Evolutionary conservation across 2,113 vertebrate genomes (phyloP).

Genomic region (Acrocephalus kingi): DNA sequence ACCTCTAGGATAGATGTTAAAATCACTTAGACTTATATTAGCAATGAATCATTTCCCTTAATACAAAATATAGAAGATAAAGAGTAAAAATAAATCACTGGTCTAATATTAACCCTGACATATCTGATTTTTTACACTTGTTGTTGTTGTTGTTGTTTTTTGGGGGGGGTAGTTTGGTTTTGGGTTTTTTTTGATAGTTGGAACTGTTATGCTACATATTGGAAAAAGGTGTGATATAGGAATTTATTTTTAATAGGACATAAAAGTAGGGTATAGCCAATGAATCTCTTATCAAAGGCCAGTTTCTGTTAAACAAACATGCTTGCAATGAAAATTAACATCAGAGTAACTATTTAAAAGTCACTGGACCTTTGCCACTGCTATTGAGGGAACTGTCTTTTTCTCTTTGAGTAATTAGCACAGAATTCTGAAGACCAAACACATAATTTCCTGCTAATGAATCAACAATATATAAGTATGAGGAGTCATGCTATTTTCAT

Average conservation of each 20-base stretch:
- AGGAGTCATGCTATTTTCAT: not conserved
- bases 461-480: not conserved
- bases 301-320: not conserved
- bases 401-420: not conserved
- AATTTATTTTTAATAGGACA: not conserved
- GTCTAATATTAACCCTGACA: not conserved
- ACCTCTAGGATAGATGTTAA: slow-evolving; percentile 58
- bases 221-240: not conserved
- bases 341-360: not conserved
- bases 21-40: slow-evolving; percentile 51
- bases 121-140: not conserved
- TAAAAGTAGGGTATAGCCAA: not conserved
- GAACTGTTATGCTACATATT: not conserved
- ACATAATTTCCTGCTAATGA: not conserved
- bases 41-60: slow-evolving; percentile 34
- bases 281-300: not conserved
- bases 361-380: not conserved
- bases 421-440: not conserved
- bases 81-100: not conserved
- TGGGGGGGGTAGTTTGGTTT: too few species aligned
- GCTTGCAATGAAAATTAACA: not conserved
- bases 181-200: not conserved
- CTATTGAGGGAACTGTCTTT: not conserved
- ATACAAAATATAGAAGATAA: slow-evolving; percentile 18
- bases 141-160: not conserved